These are phyloP conservation scores for Lycaon pictus DNA, from an alignment of 2,113 vertebrate species.

Conservation along the genomic window DNA sequence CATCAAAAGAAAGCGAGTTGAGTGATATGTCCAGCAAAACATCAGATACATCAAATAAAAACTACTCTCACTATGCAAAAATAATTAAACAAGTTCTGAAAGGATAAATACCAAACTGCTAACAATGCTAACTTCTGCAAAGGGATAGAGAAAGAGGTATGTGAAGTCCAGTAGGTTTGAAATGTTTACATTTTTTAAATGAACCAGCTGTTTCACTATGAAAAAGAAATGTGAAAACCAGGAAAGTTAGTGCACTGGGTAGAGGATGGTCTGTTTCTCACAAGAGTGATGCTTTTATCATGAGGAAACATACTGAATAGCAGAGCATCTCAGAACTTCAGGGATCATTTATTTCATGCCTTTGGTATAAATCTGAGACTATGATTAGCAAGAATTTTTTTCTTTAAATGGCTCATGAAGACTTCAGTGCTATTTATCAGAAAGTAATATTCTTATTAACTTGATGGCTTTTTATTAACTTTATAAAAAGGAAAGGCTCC, in stretches of 20 bases:
- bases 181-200: slow-evolving; percentile 9
- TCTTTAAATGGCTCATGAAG: background rate
- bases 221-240: background rate
- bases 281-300: background rate
- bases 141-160: too few species aligned
- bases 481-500: background rate
- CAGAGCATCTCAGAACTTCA: background rate
- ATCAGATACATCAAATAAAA: background rate
- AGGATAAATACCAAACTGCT: background rate
- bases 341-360: background rate
- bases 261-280: background rate
- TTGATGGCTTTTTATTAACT: background rate
- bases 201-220: background rate
- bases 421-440: background rate
- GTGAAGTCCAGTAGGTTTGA: background rate
- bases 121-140: background rate
- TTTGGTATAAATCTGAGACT: background rate
- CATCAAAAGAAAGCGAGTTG: background rate
- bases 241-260: background rate
- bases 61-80: background rate
- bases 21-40: background rate
- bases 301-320: background rate
- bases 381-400: background rate
- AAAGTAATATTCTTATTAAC: background rate
- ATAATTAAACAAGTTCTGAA: background rate